Evolutionary conservation across 1,140 invertebrate species (phyloP), one percentile per base, ranked within the genome.

Genomic region (Episyrphus balteatus): DNA sequence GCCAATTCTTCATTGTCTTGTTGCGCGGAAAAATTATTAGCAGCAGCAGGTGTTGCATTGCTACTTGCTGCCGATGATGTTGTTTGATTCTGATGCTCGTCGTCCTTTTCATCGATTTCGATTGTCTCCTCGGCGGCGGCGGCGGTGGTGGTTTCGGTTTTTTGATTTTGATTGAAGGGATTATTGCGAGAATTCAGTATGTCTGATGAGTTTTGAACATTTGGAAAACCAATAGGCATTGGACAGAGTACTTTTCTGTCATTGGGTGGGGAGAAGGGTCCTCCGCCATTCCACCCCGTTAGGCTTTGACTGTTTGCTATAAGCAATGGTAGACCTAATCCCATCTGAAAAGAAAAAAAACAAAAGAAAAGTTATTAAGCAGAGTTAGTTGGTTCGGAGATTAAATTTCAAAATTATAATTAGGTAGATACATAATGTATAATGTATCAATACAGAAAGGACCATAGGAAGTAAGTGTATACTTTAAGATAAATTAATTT

Each of bases 241-340:
- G 21, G 21, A 26, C 21, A 26, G 21, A 26, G 21, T 3, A 5
- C 8, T 8, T 26, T 26, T 10, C 46, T 49, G 10, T 52, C 53
- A 39, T 59, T 62, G 44, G 62, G 62, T 11, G 62, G 62, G 15
- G 62, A 66, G 38, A 58, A 66, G 46, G 61, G 62, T 21, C 62
- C 62, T 33, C 55, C 46, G 7, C 60, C 53, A 39, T 62, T 65
- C 62, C 62, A 66, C 30, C 51, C 57, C 40, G 65, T 62, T 46
- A 65, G 38, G 26, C 58, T 58, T 44, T 59, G 60, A 14, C 54
- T 56, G 30, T 50, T 59, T 19, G 62, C 62, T 53, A 66, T 62
- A 47, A 66, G 54, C 62, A 66, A 57, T 37, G 62, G 62, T 50
- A 66, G 56, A 39, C 61, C 61, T 14, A 66, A 55, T 46, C 62